Evolutionary conservation across 2,888 invertebrate genomes (phyloP).

Genomic region (Hesperia comma): DNA sequence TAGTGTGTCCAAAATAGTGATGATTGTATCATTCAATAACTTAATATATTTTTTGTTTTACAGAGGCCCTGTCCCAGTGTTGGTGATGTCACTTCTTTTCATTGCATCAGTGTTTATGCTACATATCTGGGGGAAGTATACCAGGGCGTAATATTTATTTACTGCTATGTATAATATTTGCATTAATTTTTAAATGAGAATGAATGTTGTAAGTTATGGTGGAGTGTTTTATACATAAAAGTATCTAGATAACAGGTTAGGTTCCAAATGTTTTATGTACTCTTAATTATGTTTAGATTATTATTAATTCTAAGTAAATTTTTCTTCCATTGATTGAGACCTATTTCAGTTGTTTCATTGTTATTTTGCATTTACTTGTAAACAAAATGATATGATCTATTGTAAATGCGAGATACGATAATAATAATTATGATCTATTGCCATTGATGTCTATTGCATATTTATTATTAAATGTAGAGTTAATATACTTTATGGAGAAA

Average conservation of each 20-base stretch:
- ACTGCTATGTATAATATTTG: constrained; percentile 6
- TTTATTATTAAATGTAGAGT: too few relatives aligned
- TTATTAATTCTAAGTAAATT: constrained; percentile 24
- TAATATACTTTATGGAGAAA: too few relatives aligned
- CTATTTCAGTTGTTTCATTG: constrained; percentile 24
- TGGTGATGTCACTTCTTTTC: constrained; percentile 99
- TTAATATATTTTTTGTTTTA: constrained; percentile 64
- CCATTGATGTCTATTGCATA: too few relatives aligned
- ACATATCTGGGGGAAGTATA: constrained; percentile 99
- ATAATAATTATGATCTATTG: too few relatives aligned
- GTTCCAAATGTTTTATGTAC: constrained; percentile 59
- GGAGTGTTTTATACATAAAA: constrained; percentile 41
- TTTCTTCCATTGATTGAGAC: constrained; percentile 24
- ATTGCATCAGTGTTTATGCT: constrained; percentile 99
- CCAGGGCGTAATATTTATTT: constrained; percentile 84
- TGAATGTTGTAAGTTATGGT: constrained; percentile 44
- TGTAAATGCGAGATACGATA: neutral
- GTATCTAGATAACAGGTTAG: constrained; percentile 39
- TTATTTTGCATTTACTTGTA: constrained; percentile 31
- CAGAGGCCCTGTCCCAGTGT: constrained; percentile 99
- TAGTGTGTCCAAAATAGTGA: neutral
- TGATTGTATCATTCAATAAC: constrained; percentile 23
- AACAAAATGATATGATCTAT: neutral
- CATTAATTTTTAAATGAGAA: constrained; percentile 38
- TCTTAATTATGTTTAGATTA: constrained; percentile 57